These are phyloP conservation scores for Dendrocincla tyrannina DNA, from an alignment of 2,797 vertebrate species.

Conservation along the genomic window DNA sequence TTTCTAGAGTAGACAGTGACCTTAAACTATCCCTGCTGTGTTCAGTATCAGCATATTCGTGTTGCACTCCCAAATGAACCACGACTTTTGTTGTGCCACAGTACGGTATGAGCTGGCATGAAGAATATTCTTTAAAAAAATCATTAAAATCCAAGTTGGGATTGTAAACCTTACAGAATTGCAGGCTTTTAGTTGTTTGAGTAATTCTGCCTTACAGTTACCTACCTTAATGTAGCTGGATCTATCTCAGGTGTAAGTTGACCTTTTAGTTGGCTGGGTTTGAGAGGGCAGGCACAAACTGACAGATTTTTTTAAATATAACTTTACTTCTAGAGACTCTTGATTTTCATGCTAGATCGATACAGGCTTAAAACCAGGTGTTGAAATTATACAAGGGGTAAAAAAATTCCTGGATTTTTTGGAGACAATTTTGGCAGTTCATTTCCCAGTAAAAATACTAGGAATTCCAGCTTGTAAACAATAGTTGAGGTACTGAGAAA, in stretches of 20 bases:
- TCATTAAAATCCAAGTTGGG: neutral
- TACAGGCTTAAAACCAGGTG: neutral
- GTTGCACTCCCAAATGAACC: neutral
- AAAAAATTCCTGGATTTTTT: neutral
- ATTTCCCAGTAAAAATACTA: neutral
- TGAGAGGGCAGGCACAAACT: neutral
- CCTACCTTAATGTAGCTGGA: neutral
- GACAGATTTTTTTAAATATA: neutral
- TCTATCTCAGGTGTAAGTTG: neutral
- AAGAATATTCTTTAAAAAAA: neutral
- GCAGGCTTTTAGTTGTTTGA: neutral
- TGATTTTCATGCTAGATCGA: neutral
- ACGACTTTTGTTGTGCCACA: neutral
- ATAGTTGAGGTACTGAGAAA: neutral
- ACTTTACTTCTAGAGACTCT: neutral
- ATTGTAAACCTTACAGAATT: neutral
- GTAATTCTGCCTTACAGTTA: neutral
- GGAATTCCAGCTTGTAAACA: neutral
- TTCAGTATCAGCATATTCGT: accelerated
- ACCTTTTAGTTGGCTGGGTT: neutral
- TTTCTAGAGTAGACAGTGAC: neutral
- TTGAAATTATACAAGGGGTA: neutral
- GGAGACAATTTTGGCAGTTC: neutral
- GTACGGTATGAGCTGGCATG: neutral
- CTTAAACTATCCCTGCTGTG: neutral